Evolutionary conservation across 1,140 invertebrate species (phyloP).

Genomic region (Drosophila tani): DNA sequence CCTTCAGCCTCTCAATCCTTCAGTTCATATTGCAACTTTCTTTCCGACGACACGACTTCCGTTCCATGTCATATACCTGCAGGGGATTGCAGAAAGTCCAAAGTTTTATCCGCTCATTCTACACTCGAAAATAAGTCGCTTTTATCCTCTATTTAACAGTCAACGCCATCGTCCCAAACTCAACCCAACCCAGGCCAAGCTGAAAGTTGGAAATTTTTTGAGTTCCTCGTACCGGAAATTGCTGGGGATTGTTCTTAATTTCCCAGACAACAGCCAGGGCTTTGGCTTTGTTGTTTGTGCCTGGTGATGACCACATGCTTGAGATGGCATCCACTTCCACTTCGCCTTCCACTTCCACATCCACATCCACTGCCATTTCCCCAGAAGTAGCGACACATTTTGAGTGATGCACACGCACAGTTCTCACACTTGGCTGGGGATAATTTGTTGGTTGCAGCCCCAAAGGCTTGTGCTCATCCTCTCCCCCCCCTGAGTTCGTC

Average conservation of each 20-base stretch:
- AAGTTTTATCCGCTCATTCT: constrained; percentile 51
- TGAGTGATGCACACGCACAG: constrained; percentile 80
- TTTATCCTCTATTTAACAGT: constrained; percentile 58
- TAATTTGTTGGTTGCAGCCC: constrained; percentile 76
- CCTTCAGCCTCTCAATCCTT: constrained; percentile 25
- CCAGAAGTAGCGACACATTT: constrained; percentile 57
- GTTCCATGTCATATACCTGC: constrained; percentile 61
- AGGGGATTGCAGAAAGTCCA: constrained; percentile 54
- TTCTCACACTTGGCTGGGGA: constrained; percentile 55
- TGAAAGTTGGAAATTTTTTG: constrained; percentile 69
- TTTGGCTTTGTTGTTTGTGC: constrained; percentile 44
- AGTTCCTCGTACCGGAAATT: constrained; percentile 79
- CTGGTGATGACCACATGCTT: constrained; percentile 72
- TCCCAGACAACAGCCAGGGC: constrained; percentile 70
- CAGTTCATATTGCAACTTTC: constrained; percentile 54
- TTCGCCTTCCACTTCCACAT: constrained; percentile 30
- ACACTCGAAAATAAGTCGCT: constrained; percentile 55
- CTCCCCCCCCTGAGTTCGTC: constrained; percentile 18
- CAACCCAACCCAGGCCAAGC: not conserved
- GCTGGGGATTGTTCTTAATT: constrained; percentile 82
- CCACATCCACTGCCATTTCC: constrained; percentile 39
- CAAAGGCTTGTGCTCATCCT: constrained; percentile 34
- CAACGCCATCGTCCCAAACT: constrained; percentile 1
- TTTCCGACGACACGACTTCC: constrained; percentile 57
- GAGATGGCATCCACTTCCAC: constrained; percentile 65